phyloP scores from a whole-genome alignment of 2,113 vertebrate genomes.

The Bathybates hornii region DNA sequence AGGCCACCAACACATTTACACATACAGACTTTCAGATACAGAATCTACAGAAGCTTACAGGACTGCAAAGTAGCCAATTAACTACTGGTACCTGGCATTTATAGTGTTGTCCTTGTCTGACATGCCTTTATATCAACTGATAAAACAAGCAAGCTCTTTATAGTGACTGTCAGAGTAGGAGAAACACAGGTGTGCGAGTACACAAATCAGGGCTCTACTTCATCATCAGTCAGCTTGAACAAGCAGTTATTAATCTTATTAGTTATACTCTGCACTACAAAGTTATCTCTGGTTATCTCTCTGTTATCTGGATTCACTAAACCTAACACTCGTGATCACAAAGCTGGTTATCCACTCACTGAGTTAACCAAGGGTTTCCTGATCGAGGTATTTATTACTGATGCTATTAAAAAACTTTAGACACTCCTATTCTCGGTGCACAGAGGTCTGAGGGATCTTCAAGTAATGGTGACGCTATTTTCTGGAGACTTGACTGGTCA shows the following conservation, averaged over 20 bases:
- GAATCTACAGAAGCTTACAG: neutral
- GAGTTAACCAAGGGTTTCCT: neutral
- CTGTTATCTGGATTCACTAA: neutral
- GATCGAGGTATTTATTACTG: neutral
- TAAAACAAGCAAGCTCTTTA: neutral
- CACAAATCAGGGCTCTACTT: neutral
- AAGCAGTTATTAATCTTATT: neutral
- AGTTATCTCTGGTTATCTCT: neutral
- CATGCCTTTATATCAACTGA: neutral
- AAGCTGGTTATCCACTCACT: neutral
- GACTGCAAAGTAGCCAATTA: neutral
- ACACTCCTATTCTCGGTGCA: neutral
- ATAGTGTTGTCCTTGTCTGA: neutral
- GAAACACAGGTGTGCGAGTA: neutral
- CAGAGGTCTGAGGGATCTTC: neutral
- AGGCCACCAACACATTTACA: neutral
- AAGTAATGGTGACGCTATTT: fast-evolving
- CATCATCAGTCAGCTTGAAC: neutral
- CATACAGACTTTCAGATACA: neutral
- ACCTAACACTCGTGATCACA: neutral
- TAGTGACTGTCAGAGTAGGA: neutral
- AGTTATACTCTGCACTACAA: neutral
- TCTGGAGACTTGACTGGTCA: neutral
- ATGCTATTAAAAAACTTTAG: neutral
- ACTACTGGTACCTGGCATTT: neutral